Conservation (phyloP, 2,113 vertebrate species). For the Pagrus major region DNA sequence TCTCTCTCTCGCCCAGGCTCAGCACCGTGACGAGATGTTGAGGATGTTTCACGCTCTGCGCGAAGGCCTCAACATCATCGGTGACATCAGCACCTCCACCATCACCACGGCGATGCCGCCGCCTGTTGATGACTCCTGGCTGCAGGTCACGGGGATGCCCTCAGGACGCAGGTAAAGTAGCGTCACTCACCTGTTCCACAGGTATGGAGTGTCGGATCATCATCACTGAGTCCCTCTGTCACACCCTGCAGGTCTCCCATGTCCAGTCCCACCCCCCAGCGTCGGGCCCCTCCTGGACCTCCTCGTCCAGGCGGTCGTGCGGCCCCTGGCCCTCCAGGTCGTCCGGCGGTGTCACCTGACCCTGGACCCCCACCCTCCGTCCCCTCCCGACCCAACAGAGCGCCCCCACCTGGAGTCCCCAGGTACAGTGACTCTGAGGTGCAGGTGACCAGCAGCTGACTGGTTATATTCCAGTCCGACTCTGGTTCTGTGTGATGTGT, state of each 20-base stretch:
- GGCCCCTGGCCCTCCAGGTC: conserved; percentile 90
- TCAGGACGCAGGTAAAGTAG: conserved; percentile 78
- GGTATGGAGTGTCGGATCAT: not conserved
- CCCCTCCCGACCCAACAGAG: conserved; percentile 95
- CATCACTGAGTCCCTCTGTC: not conserved
- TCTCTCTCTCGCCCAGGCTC: conserved; percentile 76
- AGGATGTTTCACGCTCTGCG: conserved; percentile 95
- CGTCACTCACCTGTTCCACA: not conserved
- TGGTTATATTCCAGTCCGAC: not conserved
- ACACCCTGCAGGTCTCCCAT: conserved; percentile 90
- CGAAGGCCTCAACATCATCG: conserved; percentile 94
- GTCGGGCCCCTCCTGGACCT: conserved; percentile 93
- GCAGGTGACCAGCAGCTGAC: not conserved
- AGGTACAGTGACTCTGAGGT: conserved; percentile 77
- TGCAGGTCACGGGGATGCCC: conserved; percentile 89
- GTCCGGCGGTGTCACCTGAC: conserved; percentile 92
- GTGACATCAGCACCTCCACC: conserved; percentile 97
- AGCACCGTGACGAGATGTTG: conserved; percentile 94
- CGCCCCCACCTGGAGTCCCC: conserved; percentile 93
- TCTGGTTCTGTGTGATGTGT: not conserved
- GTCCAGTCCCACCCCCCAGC: conserved; percentile 95
- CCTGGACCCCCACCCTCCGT: conserved; percentile 92
- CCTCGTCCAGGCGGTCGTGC: conserved; percentile 92
- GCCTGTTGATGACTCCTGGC: conserved; percentile 98
- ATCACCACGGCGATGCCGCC: conserved; percentile 93